Percentiles rank a stretch among this genome's conserved stretches.
phyloP scores from a whole-genome alignment of 2,888 invertebrate species.

The Latrodectus hesperus region DNA sequence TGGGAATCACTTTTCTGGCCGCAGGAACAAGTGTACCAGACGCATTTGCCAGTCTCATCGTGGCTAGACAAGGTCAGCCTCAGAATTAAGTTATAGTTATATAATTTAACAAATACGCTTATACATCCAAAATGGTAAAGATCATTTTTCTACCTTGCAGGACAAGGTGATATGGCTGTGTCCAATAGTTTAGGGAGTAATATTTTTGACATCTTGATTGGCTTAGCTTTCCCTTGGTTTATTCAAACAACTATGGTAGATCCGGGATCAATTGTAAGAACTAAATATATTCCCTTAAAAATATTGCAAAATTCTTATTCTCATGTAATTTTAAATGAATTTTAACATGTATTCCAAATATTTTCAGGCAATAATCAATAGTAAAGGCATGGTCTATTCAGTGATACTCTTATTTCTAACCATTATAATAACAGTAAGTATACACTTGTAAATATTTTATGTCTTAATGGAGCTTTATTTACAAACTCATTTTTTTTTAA shows the following conservation, averaged over 20 bases:
- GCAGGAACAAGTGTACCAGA: constrained; percentile 77
- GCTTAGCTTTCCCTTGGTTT: constrained; percentile 76
- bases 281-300: neutral
- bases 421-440: constrained; percentile 73
- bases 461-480: too few relatives aligned
- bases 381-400: constrained; percentile 75
- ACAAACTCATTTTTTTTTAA: too few relatives aligned
- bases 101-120: too few relatives aligned
- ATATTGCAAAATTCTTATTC: too few relatives aligned
- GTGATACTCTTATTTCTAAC: constrained; percentile 75
- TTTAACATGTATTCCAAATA: neutral
- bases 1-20: constrained; percentile 76
- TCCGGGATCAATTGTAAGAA: constrained; percentile 71
- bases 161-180: constrained; percentile 76
- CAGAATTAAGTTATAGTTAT: constrained; percentile 59
- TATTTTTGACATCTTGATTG: constrained; percentile 76
- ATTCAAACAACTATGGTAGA: constrained; percentile 73
- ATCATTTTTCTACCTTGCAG: constrained; percentile 40
- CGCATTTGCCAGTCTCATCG: constrained; percentile 76
- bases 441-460: neutral
- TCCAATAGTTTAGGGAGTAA: constrained; percentile 76
- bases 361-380: constrained; percentile 73
- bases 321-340: neutral
- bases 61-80: constrained; percentile 75
- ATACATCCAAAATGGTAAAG: too few relatives aligned